Base-by-base conservation (phyloP, 2,113 vertebrate genomes). In the Platycercus adscitus region DNA sequence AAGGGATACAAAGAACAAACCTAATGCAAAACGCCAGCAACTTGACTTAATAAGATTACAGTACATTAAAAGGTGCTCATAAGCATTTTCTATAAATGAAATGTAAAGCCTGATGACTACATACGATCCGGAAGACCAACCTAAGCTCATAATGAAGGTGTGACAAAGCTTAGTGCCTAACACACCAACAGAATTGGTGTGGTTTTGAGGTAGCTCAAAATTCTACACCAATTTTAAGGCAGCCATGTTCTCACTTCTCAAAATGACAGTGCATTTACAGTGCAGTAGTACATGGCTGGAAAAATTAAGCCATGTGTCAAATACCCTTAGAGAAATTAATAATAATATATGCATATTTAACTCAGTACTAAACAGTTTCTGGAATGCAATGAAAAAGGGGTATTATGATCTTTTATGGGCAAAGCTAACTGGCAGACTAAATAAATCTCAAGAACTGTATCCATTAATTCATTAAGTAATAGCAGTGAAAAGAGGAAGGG, bases 1-100 rank as follows among this genome's bases (percentile, higher is more conserved):
- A 92, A 93, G 44, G 26, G 47, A 89, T 76, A 86, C 77, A 86
- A 64, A 81, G 76, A 87, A 88, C 50, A 93, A 93, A 83, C 65
- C 35, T 44, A 92, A 89, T 0, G 0, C 73, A 89, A 94, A 95
- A 94, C 37, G 89, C 73, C 72, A 92, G 47, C 72, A 91, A 96
- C 77, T 91, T 95, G 91, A 69, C 72, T 93, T 97, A 97, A 95
- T 92, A 95, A 97, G 97, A 98, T 98, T 98, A 98, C 63, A 63
- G 73, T 61, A 96, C 88, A 85, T 92, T 96, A 96, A 96, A 96
- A 97, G 83, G 86, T 86, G 90, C 94, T 96, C 96, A 97, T 98
- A 98, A 98, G 98, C 97, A 91, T 97, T 97, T 97, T 97, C 97
- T 97, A 96, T 95, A 97, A 98, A 98, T 97, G 96, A 97, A 97